Conservation (phyloP, 2,797 vertebrate genomes). For the Halcyon chelicuti region DNA sequence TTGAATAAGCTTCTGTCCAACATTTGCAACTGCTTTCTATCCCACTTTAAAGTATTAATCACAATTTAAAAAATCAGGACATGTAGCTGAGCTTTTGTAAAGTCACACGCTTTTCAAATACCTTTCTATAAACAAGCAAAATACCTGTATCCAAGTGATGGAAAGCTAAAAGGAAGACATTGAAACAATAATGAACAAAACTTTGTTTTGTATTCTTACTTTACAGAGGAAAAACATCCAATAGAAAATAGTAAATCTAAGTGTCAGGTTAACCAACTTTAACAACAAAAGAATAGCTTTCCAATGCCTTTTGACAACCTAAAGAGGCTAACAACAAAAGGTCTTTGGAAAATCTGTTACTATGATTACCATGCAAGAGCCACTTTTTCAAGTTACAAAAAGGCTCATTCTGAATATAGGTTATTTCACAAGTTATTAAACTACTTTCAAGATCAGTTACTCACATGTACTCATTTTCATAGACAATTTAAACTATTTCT, state of each 20-base stretch:
- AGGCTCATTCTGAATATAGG: neutral
- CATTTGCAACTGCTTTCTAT: neutral
- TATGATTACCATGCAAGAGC: neutral
- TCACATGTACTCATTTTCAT: neutral
- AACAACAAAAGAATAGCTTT: neutral
- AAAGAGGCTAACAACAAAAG: neutral
- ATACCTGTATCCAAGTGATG: constrained; percentile 88
- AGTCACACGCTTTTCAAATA: neutral
- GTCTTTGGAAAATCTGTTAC: neutral
- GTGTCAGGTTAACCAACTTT: neutral
- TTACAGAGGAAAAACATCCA: neutral
- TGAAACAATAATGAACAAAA: constrained; percentile 60
- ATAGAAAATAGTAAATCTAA: neutral
- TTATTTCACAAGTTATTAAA: neutral
- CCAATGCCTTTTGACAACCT: neutral
- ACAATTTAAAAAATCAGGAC: neutral
- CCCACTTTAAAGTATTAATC: neutral
- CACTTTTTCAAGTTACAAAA: neutral
- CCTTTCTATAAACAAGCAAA: constrained; percentile 33
- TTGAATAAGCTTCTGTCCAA: neutral
- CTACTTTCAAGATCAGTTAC: neutral
- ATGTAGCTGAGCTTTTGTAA: neutral
- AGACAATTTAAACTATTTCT: neutral
- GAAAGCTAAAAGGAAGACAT: constrained; percentile 85
- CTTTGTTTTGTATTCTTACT: neutral